Base-by-base conservation (phyloP, 2,113 vertebrate genomes). In the Engraulis encrasicolus region DNA sequence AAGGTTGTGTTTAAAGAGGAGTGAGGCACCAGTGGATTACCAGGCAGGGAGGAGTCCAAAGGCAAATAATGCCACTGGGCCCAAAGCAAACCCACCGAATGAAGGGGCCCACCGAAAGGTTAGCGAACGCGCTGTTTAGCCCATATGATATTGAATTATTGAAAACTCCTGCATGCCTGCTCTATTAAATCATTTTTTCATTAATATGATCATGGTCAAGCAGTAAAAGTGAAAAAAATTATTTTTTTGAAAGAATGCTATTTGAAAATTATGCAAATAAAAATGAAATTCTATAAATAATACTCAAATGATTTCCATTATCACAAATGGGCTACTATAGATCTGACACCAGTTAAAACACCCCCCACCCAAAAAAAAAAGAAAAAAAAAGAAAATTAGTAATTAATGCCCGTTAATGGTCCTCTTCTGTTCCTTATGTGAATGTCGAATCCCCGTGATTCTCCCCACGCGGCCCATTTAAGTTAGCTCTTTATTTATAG, bases 401-500 rank as follows among this genome's bases (percentile, higher is more conserved):
- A 71, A 9, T 71, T 34, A 0, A 15, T 71, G 14, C 27, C 27
- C 34, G 1, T 71, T 34, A 34, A 12, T 34, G 61, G 40, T 45
- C 40, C 40, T 71, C 6, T 71, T 71, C 34, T 71, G 9, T n/a
- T n/a, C n/a, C 27, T 34, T 31, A 71, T 34, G 61, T 71, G 58
- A 31, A 66, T 14, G 27, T 31, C 34, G 61, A 34, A 71, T 71
- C 61, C 14, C 61, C n/a, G n/a, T 71, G 61, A 71, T 31, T 85
- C 66, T 82, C 50, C 58, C 61, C 78, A 78, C 50, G 23, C 54
- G n/a, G 79, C 23, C 84, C 50, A n/a, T n/a, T 82, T 71, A 80
- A 80, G 54, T 83, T 93, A 92, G 91, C 89, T 94, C 94, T 94
- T 96, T 96, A 95, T 96, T 96, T 95, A 95, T 95, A 93, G 79